Base-by-base conservation (phyloP, 1,140 invertebrate species). In the Cepaea nemoralis region DNA sequence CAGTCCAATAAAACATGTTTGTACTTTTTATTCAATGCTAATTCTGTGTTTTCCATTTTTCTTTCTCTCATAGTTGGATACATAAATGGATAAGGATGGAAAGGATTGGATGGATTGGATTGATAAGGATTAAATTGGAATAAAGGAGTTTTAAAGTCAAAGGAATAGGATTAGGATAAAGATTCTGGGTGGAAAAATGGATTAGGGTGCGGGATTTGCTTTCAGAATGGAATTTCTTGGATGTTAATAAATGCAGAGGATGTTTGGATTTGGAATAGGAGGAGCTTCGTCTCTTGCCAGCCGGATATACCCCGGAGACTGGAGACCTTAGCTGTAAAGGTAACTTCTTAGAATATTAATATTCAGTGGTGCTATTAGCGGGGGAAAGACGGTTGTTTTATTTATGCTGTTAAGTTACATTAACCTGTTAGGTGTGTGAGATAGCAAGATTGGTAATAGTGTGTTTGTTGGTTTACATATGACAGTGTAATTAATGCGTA, bases 51-150 rank as follows among this genome's bases (percentile, higher is more conserved):
- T 74, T 50, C 42, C 19, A 22, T 35, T 66, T 77, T 77, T 77
- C 55, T 66, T 66, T 39, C 55, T n/a, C 76, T 63, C 37, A 77
- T 77, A 77, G 76, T 77, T 66, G 35, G 14, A 77, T 63, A 33
- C 76, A 77, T 77, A 39, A 63, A 63, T 77, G 76, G 76, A 77
- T 77, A 77, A 77, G 76, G 55, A 48, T 77, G 76, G 76, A 77
- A 63, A 77, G 39, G 76, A 77, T 63, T 77, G 76, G 76, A 75
- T 55, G 35, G 35, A 71, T 33, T 37, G 69, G 69, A 71, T 71
- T 39, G 37, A 6, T 39, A 40, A 16, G 37, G 2, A 35, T 69
- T 22, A 39, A 39, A 10, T 67, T n/a, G 35, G 40, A 27, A 10
- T 27, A 71, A 42, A 71, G 69, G n/a, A n/a, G n/a, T n/a, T n/a